Evolutionary conservation across 2,888 invertebrate species (phyloP), one percentile per base, ranked within the genome.

Genomic region (Neoitamus cyanurus): DNA sequence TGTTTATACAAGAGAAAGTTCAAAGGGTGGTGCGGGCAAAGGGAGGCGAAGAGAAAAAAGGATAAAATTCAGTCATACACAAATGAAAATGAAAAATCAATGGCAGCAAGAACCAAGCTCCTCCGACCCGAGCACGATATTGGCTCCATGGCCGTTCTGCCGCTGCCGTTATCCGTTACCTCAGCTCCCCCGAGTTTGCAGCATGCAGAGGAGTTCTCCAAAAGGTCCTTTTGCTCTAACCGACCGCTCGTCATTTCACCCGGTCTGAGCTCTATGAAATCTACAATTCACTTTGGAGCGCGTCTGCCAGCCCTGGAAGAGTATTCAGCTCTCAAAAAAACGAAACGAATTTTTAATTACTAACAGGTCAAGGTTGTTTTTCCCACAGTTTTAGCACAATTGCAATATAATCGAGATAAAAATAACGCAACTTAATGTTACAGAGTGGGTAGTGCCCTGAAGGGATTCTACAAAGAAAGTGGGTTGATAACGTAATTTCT

Each of bases 11-110:
- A 82, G 82, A 69, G 82, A 69, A 82, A 36, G 36, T 20, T 69
- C 36, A 68, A 82, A 82, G 82, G 82, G 37, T 69, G 37, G 69
- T 6, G 20, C 20, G 58, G 58, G 25, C 58, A 58, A 58, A 20
- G 25, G 20, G 58, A 25, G 58, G 58, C 2, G 20, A 25, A 25
- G 20, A 73, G 73, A 34, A 83, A 72, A 20, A 20, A 25, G n/a
- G 72, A 73, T 73, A 34, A 83, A 83, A 83, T 83, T 83, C 73
- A 83, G 73, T 83, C 73, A 83, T 84, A 84, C 73, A 86, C 86
- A 85, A 86, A 86, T 85, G 86, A 86, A 86, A 86, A 86, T 86
- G 86, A 86, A 86, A 86, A 86, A 86, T 86, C 86, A 86, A 86
- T 86, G 86, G 86, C 83, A 86, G 48, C 83, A 70, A 83, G 37